Evolutionary conservation across 2,113 vertebrate genomes (phyloP), one percentile per base, ranked within the genome.

Genomic region (Phycodurus eques): DNA sequence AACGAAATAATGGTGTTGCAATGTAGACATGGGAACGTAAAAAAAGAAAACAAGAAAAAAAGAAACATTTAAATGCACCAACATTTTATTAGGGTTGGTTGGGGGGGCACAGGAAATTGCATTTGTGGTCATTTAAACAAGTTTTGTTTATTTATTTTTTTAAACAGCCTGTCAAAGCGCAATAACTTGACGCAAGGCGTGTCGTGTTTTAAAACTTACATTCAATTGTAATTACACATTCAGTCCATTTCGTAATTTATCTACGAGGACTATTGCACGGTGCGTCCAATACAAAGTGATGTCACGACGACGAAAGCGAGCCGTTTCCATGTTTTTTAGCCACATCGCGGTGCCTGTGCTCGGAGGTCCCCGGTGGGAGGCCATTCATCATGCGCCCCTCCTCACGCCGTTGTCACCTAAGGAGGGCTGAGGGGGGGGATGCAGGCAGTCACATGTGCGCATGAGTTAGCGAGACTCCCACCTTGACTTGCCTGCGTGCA

Each of bases 321-420:
- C 87, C 88, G 92, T 93, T 92, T 93, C 91, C 91, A 92, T 93
- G 59, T 61, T 91, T 91, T 92, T 91, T 92, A 89, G 91, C 88
- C 90, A 92, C 92, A 92, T 93, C 90, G 91, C 88, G 90, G 89
- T 92, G 90, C 89, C 88, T 89, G 85, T 88, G 88, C 87, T 87
- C 13, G 87, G 88, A 91, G 90, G 91, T 92, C 91, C 90, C 92
- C 82, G 79, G 89, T 91, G 91, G 92, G 92, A 91, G 87, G 92
- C 91, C 91, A 93, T 93, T 93, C 89, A 93, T 93, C 92, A 93
- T 91, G 91, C 87, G 85, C 92, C 92, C 92, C 92, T 89, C 90
- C 91, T 84, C 88, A 88, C 87, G 89, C 11, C 17, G 31, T 33
- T 93, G 92, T 92, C 92, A 93, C 87, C 79, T 83, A 46, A 22